These are phyloP conservation scores for Apis dorsata DNA, from an alignment of 1,140 invertebrate genomes.

Conservation along the genomic window DNA sequence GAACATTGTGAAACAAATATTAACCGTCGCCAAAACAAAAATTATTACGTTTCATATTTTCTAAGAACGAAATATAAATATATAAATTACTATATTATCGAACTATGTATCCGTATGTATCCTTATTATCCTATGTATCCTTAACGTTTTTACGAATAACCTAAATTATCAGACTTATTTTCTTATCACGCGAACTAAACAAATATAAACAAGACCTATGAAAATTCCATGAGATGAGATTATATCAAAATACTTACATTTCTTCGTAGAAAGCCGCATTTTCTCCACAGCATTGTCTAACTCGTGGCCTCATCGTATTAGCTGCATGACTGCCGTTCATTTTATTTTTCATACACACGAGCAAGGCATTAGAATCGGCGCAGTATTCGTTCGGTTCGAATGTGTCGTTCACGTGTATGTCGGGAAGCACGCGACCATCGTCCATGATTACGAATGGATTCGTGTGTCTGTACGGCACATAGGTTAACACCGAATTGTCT, in stretches of 20 bases:
- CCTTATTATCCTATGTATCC: background rate
- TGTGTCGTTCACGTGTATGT: conserved; percentile 66
- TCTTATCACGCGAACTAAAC: background rate
- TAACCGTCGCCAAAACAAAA: background rate
- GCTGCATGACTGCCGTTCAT: conserved; percentile 70
- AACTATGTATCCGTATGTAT: background rate
- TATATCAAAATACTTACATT: conserved; percentile 70
- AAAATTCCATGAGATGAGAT: conserved; percentile 30
- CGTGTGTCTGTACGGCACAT: conserved; percentile 64
- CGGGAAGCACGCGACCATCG: conserved; percentile 81
- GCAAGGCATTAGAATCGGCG: conserved; percentile 81
- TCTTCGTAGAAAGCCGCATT: conserved; percentile 81
- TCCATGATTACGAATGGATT: conserved; percentile 80
- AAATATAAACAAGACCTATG: background rate
- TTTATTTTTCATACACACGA: conserved; percentile 81
- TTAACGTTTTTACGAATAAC: background rate
- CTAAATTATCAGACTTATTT: no score
- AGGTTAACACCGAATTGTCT: conserved; percentile 68
- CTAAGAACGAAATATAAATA: background rate
- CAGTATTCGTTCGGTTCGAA: conserved; percentile 81
- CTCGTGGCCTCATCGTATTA: conserved; percentile 76
- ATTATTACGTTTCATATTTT: no score
- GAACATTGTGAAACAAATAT: background rate
- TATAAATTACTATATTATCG: background rate
- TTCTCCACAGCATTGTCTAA: conserved; percentile 82